A percentile compares a stretch with the other conserved stretches of the same genome.
Evolutionary conservation across 2,797 vertebrate species (phyloP).

Genomic region (Pristis pectinata): DNA sequence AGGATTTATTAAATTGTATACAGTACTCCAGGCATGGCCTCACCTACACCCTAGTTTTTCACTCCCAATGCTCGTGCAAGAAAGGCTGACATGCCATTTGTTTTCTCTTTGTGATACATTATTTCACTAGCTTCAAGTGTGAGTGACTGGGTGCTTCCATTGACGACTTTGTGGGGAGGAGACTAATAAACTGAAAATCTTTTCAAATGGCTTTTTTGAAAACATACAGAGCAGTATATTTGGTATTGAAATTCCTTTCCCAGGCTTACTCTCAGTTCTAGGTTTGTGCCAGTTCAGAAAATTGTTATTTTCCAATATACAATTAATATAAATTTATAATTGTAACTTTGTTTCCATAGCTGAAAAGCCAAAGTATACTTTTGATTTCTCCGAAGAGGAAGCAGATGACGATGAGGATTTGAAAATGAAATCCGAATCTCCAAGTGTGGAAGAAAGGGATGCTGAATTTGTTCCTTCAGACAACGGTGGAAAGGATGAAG

Average conservation of each 20-base stretch:
- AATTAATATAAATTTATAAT: background rate
- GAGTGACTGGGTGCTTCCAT: background rate
- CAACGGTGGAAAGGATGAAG: constrained; percentile 59
- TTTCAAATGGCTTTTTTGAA: background rate
- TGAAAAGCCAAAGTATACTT: constrained; percentile 92
- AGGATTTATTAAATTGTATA: no score
- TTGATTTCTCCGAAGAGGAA: constrained; percentile 95
- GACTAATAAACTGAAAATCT: background rate
- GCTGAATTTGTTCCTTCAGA: constrained; percentile 66
- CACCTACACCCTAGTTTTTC: no score
- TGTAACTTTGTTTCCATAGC: constrained; percentile 54
- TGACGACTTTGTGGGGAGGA: background rate
- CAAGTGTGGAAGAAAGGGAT: constrained; percentile 70
- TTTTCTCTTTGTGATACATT: background rate
- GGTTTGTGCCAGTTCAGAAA: background rate
- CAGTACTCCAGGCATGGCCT: no score
- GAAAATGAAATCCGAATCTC: constrained; percentile 65
- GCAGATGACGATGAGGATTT: constrained; percentile 71
- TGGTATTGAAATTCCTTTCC: background rate
- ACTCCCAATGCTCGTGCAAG: no score
- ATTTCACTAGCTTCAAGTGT: background rate
- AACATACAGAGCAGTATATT: background rate
- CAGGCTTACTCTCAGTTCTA: background rate
- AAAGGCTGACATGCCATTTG: no score
- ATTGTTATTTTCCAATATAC: background rate